Conservation (phyloP, 2,888 invertebrate genomes). For the Glomeris marginata region DNA sequence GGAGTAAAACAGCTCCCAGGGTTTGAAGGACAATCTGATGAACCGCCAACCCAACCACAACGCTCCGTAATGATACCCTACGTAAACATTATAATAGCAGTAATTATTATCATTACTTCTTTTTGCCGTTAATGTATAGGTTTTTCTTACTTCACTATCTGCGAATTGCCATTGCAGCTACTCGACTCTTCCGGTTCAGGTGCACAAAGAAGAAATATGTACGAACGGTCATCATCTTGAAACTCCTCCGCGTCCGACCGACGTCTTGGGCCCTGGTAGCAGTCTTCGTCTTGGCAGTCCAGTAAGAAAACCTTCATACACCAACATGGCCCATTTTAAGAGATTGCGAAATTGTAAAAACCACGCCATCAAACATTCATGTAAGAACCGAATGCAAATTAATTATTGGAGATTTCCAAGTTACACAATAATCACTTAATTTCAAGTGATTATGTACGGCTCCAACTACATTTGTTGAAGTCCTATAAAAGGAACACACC, state of each 20-base stretch:
- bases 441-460: too few species aligned
- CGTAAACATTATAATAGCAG: slow-evolving; percentile 12
- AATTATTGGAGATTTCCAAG: too few species aligned
- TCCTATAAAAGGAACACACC: too few species aligned
- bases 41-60: slow-evolving; percentile 75
- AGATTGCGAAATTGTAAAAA: too few species aligned
- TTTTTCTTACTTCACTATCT: slow-evolving; percentile 5
- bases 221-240: slow-evolving; percentile 59
- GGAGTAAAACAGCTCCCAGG: slow-evolving; percentile 69
- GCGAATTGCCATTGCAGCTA: slow-evolving; percentile 22
- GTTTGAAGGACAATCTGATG: slow-evolving; percentile 87
- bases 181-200: slow-evolving; percentile 25
- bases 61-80: slow-evolving; percentile 68
- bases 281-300: slow-evolving; percentile 36
- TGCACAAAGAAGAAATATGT: slow-evolving; percentile 72
- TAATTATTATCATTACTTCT: background rate
- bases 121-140: background rate
- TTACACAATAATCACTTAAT: too few species aligned
- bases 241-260: slow-evolving; percentile 13
- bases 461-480: too few species aligned
- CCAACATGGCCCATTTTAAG: too few species aligned
- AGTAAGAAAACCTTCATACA: slow-evolving; percentile 44
- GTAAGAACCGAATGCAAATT: too few species aligned
- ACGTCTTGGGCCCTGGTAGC: too few species aligned
- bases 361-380: too few species aligned